Conservation (phyloP, 1,140 invertebrate species). For the Zaprionus tsacasi region DNA sequence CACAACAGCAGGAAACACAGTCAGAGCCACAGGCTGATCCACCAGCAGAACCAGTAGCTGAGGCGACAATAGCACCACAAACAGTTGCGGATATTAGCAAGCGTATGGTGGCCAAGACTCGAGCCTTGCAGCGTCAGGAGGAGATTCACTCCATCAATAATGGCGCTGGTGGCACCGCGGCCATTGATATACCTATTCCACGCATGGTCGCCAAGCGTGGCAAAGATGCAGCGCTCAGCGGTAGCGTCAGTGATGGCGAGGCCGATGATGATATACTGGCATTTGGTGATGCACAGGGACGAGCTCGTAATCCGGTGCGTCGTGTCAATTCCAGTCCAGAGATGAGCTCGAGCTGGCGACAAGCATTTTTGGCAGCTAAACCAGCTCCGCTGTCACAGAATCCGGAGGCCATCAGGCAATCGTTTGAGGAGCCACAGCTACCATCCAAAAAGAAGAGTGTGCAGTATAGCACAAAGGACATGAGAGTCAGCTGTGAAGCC, state of each 20-base stretch:
- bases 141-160: conserved; percentile 67
- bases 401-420: conserved; percentile 42
- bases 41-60: conserved; percentile 19
- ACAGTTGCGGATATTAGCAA: conserved; percentile 42
- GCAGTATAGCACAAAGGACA: conserved; percentile 80
- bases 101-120: conserved; percentile 58
- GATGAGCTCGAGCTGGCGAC: conserved; percentile 94
- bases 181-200: conserved; percentile 80
- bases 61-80: conserved; percentile 10
- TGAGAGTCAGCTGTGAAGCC: conserved; percentile 92
- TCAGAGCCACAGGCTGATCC: conserved; percentile 6
- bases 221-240: conserved; percentile 74
- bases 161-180: conserved; percentile 69
- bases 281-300: conserved; percentile 84
- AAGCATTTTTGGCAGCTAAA: conserved; percentile 84
- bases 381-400: conserved; percentile 66
- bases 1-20: conserved; percentile 8
- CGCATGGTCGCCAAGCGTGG: conserved; percentile 63
- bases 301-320: conserved; percentile 91
- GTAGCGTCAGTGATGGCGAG: conserved; percentile 85
- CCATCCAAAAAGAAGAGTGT: conserved; percentile 86
- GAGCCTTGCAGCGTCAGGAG: conserved; percentile 74
- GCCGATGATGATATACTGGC: conserved; percentile 85
- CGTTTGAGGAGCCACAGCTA: conserved; percentile 76
- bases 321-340: conserved; percentile 95